These are phyloP conservation scores for Yponomeuta plumbellus DNA, from an alignment of 2,888 invertebrate genomes.

Conservation along the genomic window DNA sequence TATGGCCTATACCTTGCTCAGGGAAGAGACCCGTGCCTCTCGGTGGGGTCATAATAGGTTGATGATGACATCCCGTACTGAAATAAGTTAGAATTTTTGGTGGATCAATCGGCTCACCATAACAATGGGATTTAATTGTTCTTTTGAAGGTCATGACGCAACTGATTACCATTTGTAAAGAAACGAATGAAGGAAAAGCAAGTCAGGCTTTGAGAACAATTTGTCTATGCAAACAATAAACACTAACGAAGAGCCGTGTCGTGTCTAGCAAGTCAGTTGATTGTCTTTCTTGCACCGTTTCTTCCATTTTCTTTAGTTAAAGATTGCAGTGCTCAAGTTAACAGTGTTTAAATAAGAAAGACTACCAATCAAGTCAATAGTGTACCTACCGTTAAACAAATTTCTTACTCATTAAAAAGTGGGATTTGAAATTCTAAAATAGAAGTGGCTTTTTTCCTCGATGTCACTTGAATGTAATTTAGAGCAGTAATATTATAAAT, in stretches of 20 bases:
- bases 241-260: slow-evolving; percentile 50
- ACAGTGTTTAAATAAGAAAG: neutral
- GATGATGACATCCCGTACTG: no score
- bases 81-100: no score
- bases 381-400: neutral
- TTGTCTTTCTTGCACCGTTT: slow-evolving; percentile 10
- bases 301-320: slow-evolving; percentile 16
- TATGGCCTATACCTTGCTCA: no score
- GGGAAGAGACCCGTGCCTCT: no score
- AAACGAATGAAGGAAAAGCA: neutral
- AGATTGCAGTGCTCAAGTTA: slow-evolving; percentile 9
- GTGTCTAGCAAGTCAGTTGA: slow-evolving; percentile 17
- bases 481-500: slow-evolving; percentile 72
- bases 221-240: slow-evolving; percentile 40
- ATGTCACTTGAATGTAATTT: slow-evolving; percentile 51
- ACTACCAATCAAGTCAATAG: neutral
- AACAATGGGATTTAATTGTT: no score
- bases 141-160: no score
- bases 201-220: slow-evolving; percentile 9
- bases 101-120: no score
- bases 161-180: neutral
- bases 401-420: neutral
- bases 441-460: slow-evolving; percentile 42
- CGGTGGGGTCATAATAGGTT: no score
- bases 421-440: neutral